Evolutionary conservation across 92 coral and sea anemone species (phyloP).

Genomic region (Hydrozoanthus gracilis): DNA sequence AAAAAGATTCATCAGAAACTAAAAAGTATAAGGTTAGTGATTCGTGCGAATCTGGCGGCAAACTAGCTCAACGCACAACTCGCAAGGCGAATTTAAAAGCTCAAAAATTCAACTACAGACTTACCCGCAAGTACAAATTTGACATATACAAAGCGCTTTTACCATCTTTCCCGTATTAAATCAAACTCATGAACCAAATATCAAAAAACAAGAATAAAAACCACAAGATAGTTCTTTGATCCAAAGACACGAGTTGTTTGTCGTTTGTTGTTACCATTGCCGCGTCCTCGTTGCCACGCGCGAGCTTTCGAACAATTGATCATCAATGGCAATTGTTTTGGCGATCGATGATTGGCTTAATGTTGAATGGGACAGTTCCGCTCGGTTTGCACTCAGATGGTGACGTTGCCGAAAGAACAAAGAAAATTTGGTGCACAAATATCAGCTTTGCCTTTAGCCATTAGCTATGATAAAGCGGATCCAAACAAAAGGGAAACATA

Average conservation of each 20-base stretch:
- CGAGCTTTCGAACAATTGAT: conserved; percentile 30
- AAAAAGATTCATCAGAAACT: neutral
- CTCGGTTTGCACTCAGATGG: neutral
- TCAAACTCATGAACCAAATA: conserved; percentile 22
- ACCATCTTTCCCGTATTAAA: conserved; percentile 60
- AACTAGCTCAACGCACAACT: neutral
- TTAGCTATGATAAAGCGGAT: neutral
- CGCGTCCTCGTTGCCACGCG: conserved; percentile 75
- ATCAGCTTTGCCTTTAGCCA: neutral
- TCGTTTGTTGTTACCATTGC: conserved; percentile 57
- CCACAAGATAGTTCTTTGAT: conserved; percentile 20
- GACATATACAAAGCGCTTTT: conserved; percentile 92
- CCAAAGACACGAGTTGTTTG: conserved; percentile 28
- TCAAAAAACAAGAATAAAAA: conserved; percentile 34
- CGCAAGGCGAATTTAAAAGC: neutral
- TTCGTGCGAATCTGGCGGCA: neutral
- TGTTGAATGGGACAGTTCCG: neutral
- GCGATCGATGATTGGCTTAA: conserved; percentile 39
- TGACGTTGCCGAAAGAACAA: neutral
- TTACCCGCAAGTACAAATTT: conserved; percentile 99
- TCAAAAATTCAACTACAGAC: conserved; percentile 37
- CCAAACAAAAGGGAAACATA: neutral
- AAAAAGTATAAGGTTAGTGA: neutral
- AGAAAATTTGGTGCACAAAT: neutral
- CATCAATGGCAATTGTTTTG: conserved; percentile 44